phyloP scores from a whole-genome alignment of 2,888 invertebrate genomes.

The Corythucha ciliata region DNA sequence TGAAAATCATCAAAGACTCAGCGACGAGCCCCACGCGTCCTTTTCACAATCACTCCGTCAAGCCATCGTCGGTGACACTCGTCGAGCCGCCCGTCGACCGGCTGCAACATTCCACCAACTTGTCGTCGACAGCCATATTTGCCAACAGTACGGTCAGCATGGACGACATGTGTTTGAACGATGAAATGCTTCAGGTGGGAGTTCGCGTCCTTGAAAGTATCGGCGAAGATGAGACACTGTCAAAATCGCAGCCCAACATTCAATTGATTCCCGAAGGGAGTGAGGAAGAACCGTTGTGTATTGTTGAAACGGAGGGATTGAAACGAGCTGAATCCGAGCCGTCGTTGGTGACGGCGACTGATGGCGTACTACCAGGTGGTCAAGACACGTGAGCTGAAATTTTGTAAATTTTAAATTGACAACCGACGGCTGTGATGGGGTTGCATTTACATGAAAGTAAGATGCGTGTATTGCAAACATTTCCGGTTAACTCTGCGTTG shows the following conservation, averaged over 20 bases:
- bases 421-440: too few relatives aligned
- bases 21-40: slow-evolving; percentile 34
- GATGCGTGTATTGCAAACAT: too few relatives aligned
- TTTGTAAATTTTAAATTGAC: too few relatives aligned
- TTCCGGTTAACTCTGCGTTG: too few relatives aligned
- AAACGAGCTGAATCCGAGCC: slow-evolving; percentile 56
- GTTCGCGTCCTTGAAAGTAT: slow-evolving; percentile 42
- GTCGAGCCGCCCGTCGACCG: slow-evolving; percentile 19
- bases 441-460: too few relatives aligned
- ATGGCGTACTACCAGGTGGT: slow-evolving; percentile 32
- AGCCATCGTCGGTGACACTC: slow-evolving; percentile 11
- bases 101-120: slow-evolving; percentile 33
- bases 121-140: slow-evolving; percentile 67
- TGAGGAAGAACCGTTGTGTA: slow-evolving; percentile 10
- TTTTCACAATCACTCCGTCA: slow-evolving; percentile 2
- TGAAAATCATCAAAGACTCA: slow-evolving; percentile 40
- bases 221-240: slow-evolving; percentile 41
- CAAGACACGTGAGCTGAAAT: too few relatives aligned
- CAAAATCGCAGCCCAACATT: slow-evolving; percentile 55
- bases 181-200: slow-evolving; percentile 53
- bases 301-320: slow-evolving; percentile 19
- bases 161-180: slow-evolving; percentile 72
- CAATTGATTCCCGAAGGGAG: slow-evolving; percentile 38
- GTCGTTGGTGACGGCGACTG: slow-evolving; percentile 48
- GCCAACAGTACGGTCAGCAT: slow-evolving; percentile 79